Evolutionary conservation across 2,797 vertebrate species (phyloP), one percentile per base, ranked within the genome.

Genomic region (Distichodus sexfasciatus): DNA sequence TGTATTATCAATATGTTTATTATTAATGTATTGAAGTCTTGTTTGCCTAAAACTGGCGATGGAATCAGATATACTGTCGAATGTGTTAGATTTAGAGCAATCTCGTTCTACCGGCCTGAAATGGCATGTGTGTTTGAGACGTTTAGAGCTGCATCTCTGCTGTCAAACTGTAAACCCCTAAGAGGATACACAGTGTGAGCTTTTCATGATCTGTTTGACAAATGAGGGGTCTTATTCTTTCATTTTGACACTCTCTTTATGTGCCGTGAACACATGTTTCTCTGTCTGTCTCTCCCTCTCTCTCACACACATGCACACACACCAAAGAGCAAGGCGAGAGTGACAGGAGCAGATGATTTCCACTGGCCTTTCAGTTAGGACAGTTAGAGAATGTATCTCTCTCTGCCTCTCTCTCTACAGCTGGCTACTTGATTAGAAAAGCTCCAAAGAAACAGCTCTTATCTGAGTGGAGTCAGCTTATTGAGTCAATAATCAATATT

Each of bases 341-440:
- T 90, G 91, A 89, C 91, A 88, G 88, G 81, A 36, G 79, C 90
- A 91, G 89, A 84, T 91, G 90, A 88, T 85, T 85, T 83, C 85
- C 86, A 88, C 84, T 82, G 80, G 81, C 44, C 76, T 76, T 38
- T 81, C 82, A 79, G 72, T 74, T 59, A 55, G 72, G 80, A 19
- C 24, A 53, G 35, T 51, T 81, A 58, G 67, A 67, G 57, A 43
- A 58, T 35, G 60, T 48, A 51, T 23, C 47, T 57, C 59, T 63
- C 28, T 55, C 63, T 66, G 31, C 40, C 48, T 66, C 62, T 46
- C 68, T 66, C 41, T 44, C 15, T 15, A n/a, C n/a, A n/a, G n/a
- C n/a, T n/a, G n/a, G n/a, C n/a, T n/a, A n/a, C n/a, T n/a, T n/a
- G n/a, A n/a, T n/a, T n/a, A n/a, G n/a, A n/a, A n/a, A n/a, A n/a